Conservation (phyloP, 2,113 vertebrate species). For the Ranitomeya imitator region DNA sequence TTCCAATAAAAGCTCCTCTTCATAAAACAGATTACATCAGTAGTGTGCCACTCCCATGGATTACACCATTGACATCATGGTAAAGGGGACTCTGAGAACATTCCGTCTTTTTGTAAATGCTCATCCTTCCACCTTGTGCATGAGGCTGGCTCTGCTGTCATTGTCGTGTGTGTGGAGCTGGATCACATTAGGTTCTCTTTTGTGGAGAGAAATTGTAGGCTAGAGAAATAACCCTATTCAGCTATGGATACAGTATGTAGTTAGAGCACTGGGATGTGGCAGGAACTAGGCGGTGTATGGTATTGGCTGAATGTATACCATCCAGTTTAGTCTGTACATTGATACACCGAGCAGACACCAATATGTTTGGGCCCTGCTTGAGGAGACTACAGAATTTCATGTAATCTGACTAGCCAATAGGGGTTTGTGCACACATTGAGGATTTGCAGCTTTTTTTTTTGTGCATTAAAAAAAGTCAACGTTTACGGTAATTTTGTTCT, state of each 20-base stretch:
- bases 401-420: no score
- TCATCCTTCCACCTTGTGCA: not conserved
- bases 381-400: no score
- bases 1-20: constrained; percentile 41
- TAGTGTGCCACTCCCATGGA: constrained; percentile 33
- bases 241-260: not conserved
- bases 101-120: not conserved
- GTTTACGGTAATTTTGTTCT: no score
- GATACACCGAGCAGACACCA: no score
- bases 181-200: not conserved
- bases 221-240: not conserved
- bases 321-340: no score
- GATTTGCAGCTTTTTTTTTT: no score
- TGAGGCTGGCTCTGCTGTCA: not conserved
- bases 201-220: not conserved
- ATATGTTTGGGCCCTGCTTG: no score
- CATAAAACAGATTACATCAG: constrained; percentile 32
- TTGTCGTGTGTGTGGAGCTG: not conserved
- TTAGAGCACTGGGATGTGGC: not conserved
- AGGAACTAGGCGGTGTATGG: no score
- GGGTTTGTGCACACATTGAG: no score
- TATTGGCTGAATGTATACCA: not conserved
- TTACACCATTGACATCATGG: constrained; percentile 23
- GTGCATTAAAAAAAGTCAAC: no score
- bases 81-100: constrained; percentile 2